Evolutionary conservation across 2,113 vertebrate genomes (phyloP), one percentile per base, ranked within the genome.

Genomic region (Irena cyanogastra): DNA sequence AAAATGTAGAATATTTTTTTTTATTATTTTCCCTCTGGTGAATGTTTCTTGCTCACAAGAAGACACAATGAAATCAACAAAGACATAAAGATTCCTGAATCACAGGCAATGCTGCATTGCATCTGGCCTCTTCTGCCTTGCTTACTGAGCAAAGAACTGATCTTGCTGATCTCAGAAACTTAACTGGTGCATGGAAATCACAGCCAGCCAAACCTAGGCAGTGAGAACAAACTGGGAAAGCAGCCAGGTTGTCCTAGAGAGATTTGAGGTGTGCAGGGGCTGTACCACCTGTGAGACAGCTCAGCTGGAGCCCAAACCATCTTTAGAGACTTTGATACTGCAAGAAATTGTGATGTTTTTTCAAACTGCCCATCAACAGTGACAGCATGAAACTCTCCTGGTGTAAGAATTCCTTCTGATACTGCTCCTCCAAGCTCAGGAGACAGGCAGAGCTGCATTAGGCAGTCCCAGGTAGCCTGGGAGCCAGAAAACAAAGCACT

Each of bases 1-100:
- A 59, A 93, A 83, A 90, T 54, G 59, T 20, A 69, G 26, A 35
- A n/a, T n/a, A n/a, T n/a, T n/a, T 64, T 61, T 52, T 56, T 64
- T 50, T 13, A 54, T 63, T 76, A 33, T 68, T 87, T 87, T 93
- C 56, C 49, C n/a, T 76, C 75, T 85, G 35, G 60, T 14, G 3
- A 87, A 81, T 53, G 19, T 74, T 90, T 92, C 83, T 88, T 70
- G 50, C 75, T 78, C 69, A 72, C 39, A 83, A 74, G 42, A 91
- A 97, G 63, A 77, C 61, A 72, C 49, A 77, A 95, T 87, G 81
- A 93, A 83, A 90, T 89, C 86, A 96, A 93, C 66, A 85, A 91
- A 90, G 53, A 49, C 31, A n/a, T n/a, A 88, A 85, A 93, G 66
- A 72, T 76, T 80, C 45, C 59, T 33, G 42, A 89, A 66, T 80